phyloP scores from a whole-genome alignment of 2,888 invertebrate genomes.

The Trisateles emortualis region DNA sequence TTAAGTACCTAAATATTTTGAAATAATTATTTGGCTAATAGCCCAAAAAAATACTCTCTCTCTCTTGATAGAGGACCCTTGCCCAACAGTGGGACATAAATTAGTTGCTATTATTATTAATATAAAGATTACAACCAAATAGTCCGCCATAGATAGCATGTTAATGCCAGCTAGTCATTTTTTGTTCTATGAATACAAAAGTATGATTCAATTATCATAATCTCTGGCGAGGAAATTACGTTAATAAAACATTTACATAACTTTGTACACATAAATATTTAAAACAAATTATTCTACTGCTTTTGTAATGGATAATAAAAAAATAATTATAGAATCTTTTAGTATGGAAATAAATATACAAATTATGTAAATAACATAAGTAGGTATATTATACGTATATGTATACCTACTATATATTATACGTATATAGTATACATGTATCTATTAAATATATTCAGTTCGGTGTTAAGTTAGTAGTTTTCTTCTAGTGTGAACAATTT shows the following conservation, averaged over 20 bases:
- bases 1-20: background rate
- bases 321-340: background rate
- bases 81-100: too few species aligned
- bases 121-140: constrained; percentile 11
- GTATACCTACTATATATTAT: too few species aligned
- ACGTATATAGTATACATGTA: too few species aligned
- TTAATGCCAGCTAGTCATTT: background rate
- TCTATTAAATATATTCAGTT: too few species aligned
- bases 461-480: too few species aligned
- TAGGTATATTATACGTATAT: background rate
- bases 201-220: background rate
- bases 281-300: background rate
- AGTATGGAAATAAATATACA: background rate
- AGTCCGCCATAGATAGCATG: background rate
- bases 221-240: background rate
- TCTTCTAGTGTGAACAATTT: too few species aligned
- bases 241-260: background rate
- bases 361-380: background rate
- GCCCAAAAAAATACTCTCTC: too few species aligned
- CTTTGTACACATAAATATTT: background rate
- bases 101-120: background rate
- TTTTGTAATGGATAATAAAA: background rate
- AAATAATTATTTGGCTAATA: background rate
- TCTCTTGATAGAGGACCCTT: too few species aligned
- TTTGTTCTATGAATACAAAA: background rate